Base-by-base conservation (phyloP, 2,888 invertebrate species). In the Nycteola revayana region DNA sequence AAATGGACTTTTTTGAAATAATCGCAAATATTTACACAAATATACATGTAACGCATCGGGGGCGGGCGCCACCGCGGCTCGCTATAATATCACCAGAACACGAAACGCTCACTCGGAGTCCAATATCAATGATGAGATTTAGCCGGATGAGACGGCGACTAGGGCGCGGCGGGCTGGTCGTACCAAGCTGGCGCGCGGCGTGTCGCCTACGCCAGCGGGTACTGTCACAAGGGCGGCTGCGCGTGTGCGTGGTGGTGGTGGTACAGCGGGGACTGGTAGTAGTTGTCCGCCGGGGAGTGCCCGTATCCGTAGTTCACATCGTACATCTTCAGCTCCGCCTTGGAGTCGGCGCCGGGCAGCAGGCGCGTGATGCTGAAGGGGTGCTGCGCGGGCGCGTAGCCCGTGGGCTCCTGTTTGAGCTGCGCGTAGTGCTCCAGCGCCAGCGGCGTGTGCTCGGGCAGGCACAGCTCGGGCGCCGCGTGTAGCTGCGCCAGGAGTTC, bases 361-460 rank as follows among this genome's bases (percentile, higher is more conserved):
- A 98, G 91, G 79, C 97, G 94, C 65, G 95, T 97, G 82, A 98
- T 98, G 77, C 96, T 96, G 90, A 98, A 98, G 10, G 98, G 98
- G 75, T 97, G 97, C 75, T 92, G 95, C 53, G 95, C 93, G 8
- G 95, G 94, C 39, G 95, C 94, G 71, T 95, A 95, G 23, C 93
- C 93, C 23, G 93, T 89, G 32, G 93, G 93, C 75, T 94, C 94
- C 72, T 94, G 94, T 74, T 96, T 96, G 59, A 96, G 84, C 64
- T 94, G 94, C 53, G 89, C 84, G 69, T 90, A 92, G 58, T 92
- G 92, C 61, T 92, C 92, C 30, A 91, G 84, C 48, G 92, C 90
- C 1, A 92, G 75, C 28, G 89, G 69, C 62, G 91, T 89, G 68
- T 90, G 90, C 62, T 93, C 91, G 25, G 90, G 91, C 49, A 92